Base-by-base conservation (phyloP, 2,113 vertebrate genomes). In the Ceyx margarethae region DNA sequence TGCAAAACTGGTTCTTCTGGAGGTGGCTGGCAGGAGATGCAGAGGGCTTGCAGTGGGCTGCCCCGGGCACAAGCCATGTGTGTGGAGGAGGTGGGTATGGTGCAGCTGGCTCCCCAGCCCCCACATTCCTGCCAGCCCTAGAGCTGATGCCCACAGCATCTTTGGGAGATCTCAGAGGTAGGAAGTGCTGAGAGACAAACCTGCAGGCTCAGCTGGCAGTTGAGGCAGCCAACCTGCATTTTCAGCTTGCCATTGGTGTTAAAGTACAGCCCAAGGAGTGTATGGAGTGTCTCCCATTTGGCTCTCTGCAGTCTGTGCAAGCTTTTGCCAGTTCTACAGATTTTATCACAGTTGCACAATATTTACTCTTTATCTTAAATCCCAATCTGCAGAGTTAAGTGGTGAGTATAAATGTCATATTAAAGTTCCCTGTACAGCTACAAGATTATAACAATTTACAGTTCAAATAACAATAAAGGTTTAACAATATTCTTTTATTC, bases 321-420 rank as follows among this genome's bases (percentile, higher is more conserved):
- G 35, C 11, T 81, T 88, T n/a, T 72, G 81, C 35, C 74, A 89
- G 45, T 72, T 85, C 62, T 76, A n/a, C 50, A 76, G 75, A 79
- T 75, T 85, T 85, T 69, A 79, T 84, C 87, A 69, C 25, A 48
- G 20, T 82, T 93, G 76, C 46, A 51, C 50, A 69, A 22, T 75
- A 57, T 82, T 87, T 91, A 54, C 35, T 71, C 43, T 75, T 91
- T 76, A 20, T 31, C 37, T 73, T 73, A 76, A 92, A 87, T 73
- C n/a, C n/a, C 25, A 37, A 28, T 79, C 82, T 14, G 3, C 43
- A 48, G 46, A 77, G 58, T 64, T 48, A 83, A 18, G n/a, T 46
- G 26, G 73, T 65, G n/a, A 91, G 40, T 69, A 69, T 35, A 87
- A 82, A 76, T 28, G 69, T 87, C 42, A 26, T 46, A 45, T 19